These are phyloP conservation scores for Onychorhynchus coronatus DNA, from an alignment of 2,113 vertebrate genomes.

Conservation along the genomic window DNA sequence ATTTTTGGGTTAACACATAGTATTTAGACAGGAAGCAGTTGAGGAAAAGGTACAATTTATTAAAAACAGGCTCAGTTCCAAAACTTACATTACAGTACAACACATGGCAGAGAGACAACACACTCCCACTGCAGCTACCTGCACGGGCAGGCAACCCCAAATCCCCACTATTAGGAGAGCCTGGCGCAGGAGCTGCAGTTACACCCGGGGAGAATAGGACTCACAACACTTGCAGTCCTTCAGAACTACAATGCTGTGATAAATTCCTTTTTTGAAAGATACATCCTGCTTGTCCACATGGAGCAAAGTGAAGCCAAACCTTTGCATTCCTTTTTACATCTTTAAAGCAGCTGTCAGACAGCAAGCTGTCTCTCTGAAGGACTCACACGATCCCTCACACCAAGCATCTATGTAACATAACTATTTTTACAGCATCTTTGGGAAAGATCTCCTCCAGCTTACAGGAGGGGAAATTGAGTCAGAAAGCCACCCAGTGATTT, in stretches of 20 bases:
- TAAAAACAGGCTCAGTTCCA: background rate
- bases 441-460: background rate
- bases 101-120: background rate
- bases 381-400: background rate
- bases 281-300: constrained; percentile 1
- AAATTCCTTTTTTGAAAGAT: background rate
- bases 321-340: background rate
- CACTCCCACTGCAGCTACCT: background rate
- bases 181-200: background rate
- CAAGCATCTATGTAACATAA: background rate
- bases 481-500: background rate
- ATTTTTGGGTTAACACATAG: background rate
- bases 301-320: background rate
- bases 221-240: background rate
- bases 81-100: background rate
- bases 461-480: background rate
- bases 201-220: background rate
- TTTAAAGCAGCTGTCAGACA: constrained; percentile 28
- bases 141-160: background rate
- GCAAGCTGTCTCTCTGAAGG: background rate
- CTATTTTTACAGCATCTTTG: background rate
- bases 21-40: background rate
- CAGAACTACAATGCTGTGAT: background rate
- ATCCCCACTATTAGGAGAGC: background rate
- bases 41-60: constrained; percentile 41